These are phyloP conservation scores for Tetanocera ferruginea DNA, from an alignment of 2,888 invertebrate species.

Conservation along the genomic window DNA sequence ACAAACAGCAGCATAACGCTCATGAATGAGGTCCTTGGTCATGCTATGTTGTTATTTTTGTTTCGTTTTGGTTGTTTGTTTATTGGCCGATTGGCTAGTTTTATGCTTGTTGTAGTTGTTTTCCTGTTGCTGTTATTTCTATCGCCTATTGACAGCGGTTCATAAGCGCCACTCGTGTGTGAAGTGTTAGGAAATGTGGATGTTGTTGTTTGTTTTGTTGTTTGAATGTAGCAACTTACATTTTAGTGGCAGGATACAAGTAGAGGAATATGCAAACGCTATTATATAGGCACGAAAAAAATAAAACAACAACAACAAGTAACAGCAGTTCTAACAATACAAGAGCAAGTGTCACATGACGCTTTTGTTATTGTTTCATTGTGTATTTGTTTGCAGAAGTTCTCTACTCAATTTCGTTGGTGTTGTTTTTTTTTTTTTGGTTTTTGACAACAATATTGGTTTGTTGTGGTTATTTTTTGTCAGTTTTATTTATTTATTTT, in stretches of 20 bases:
- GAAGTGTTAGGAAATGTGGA: not conserved
- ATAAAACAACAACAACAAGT: too few relatives aligned
- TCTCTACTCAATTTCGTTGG: too few relatives aligned
- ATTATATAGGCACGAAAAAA: too few relatives aligned
- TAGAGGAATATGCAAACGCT: not conserved
- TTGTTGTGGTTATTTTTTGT: too few relatives aligned
- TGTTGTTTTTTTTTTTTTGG: too few relatives aligned
- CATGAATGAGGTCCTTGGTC: conserved; percentile 6
- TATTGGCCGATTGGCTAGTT: conserved; percentile 61
- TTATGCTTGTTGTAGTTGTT: conserved; percentile 6
- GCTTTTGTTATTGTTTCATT: too few relatives aligned
- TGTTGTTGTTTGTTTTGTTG: not conserved
- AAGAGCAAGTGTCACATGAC: not conserved
- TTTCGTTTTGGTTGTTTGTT: conserved; percentile 55
- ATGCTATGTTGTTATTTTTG: too few relatives aligned
- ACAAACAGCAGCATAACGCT: conserved; percentile 2
- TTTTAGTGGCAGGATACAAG: not conserved
- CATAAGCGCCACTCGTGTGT: not conserved
- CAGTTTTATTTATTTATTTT: too few relatives aligned
- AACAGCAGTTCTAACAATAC: not conserved
- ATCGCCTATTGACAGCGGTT: not conserved
- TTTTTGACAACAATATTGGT: too few relatives aligned
- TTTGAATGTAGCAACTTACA: not conserved
- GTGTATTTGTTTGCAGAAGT: too few relatives aligned
- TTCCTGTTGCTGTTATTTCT: not conserved